Evolutionary conservation across 2,797 vertebrate genomes (phyloP).

Genomic region (Centropyge bicolor): DNA sequence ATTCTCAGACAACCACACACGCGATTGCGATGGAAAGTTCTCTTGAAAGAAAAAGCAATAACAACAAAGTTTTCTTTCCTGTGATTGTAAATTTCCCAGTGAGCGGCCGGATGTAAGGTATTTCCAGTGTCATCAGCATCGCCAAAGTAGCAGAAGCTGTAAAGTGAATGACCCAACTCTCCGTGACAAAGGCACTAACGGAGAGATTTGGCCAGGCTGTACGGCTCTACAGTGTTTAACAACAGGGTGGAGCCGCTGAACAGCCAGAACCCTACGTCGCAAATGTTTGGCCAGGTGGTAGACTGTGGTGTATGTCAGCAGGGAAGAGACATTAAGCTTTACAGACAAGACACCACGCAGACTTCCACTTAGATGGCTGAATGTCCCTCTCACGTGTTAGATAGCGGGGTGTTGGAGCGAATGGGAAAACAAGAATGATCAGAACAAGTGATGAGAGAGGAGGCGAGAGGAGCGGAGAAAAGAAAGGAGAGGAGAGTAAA

Average conservation of each 20-base stretch:
- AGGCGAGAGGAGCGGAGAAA: background rate
- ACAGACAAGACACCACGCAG: conserved; percentile 67
- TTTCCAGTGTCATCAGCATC: conserved; percentile 47
- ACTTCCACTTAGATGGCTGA: conserved; percentile 63
- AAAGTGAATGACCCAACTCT: conserved; percentile 54
- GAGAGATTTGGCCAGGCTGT: conserved; percentile 48
- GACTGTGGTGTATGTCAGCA: conserved; percentile 67
- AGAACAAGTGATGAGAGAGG: conserved; percentile 34
- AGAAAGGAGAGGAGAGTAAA: conserved; percentile 1
- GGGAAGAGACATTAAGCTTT: conserved; percentile 71
- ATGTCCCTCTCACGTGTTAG: conserved; percentile 59
- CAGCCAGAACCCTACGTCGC: conserved; percentile 40
- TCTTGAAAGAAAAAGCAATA: conserved; percentile 28
- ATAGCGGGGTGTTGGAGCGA: conserved; percentile 55
- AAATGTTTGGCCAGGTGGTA: conserved; percentile 73
- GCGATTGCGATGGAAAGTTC: conserved; percentile 5
- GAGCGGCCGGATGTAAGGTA: conserved; percentile 33
- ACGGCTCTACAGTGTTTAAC: conserved; percentile 40
- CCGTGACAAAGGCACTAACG: conserved; percentile 53
- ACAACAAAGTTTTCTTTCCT: conserved; percentile 27
- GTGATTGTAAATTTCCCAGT: conserved; percentile 47
- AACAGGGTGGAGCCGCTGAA: conserved; percentile 55
- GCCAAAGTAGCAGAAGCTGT: conserved; percentile 35
- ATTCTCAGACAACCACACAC: conserved; percentile 15
- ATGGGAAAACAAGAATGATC: conserved; percentile 56